A percentile compares a stretch with the other conserved stretches of the same genome.
Evolutionary conservation across 2,113 vertebrate genomes (phyloP).

Genomic region (Argyrosomus japonicus): DNA sequence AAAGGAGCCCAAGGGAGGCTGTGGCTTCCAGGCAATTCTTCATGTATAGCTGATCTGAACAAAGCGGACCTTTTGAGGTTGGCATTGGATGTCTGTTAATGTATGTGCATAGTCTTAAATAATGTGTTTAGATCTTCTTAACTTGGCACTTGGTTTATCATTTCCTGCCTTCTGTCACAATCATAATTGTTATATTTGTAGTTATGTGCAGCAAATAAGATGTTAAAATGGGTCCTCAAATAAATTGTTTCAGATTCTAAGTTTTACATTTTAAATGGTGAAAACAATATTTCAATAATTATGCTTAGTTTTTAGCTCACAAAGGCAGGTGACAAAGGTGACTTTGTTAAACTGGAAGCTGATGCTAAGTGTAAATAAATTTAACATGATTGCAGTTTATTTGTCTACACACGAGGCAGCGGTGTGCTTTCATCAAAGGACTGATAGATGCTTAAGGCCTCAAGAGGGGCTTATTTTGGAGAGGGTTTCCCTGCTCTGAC

Average conservation of each 20-base stretch:
- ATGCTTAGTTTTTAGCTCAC: background rate
- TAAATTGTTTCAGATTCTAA: background rate
- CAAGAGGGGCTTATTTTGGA: constrained; percentile 29
- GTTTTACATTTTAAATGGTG: background rate
- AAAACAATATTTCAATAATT: background rate
- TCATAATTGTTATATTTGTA: background rate
- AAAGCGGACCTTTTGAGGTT: constrained; percentile 43
- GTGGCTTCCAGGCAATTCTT: constrained; percentile 63
- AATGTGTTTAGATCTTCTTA: constrained; percentile 5
- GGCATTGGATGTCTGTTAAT: constrained; percentile 20
- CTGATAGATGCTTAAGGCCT: constrained; percentile 18
- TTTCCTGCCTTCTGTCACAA: background rate
- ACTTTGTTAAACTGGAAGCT: background rate
- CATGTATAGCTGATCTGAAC: constrained; percentile 61
- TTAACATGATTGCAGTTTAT: background rate
- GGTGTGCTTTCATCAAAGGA: constrained; percentile 1
- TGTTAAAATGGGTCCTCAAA: background rate
- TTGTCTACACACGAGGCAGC: background rate
- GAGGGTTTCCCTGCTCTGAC: constrained; percentile 39
- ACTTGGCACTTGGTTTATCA: background rate
- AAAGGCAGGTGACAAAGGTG: background rate
- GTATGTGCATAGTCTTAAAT: constrained; percentile 13
- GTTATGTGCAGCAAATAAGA: background rate
- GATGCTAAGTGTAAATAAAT: background rate
- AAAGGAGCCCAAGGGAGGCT: constrained; percentile 62